Evolutionary conservation across 2,888 invertebrate species (phyloP), one percentile per base, ranked within the genome.

Genomic region (Apamea crenata): DNA sequence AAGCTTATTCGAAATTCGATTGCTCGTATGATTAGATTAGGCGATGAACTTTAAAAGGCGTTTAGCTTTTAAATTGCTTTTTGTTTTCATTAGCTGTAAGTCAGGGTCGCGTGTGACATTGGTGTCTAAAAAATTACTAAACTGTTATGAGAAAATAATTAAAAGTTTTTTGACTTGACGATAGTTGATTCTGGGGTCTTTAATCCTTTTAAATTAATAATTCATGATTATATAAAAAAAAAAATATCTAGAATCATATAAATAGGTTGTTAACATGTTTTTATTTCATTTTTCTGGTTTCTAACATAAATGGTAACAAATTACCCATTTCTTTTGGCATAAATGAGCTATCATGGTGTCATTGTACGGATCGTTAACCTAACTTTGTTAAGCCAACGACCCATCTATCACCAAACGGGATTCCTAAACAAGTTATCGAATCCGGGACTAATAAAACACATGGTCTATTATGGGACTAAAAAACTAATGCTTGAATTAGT

Each of bases 11-110:
- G 10, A 83, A 77, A 66, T 68, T 78, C 36, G 47, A 87, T 79
- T 73, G 32, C 18, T 69, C 50, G 29, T 44, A 68, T 63, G 76
- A 80, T 79, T 82, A 32, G 56, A 79, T 83, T 56, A 84, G 1
- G 63, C 50, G 72, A 67, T 84, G 87, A 79, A 87, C 87, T 84
- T 87, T 84, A 75, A 75, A 86, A 61, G 14, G 53, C 66, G 71
- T 71, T 75, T 47, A 32, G 83, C 29, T 82, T 86, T 74, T 77
- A 74, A 83, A 77, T 86, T 83, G 56, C 47, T 86, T 83, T 75
- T 79, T 74, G n/a, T 85, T 82, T 83, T 69, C 69, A 73, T 76
- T 77, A 82, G 32, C 70, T 71, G 53, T 70, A 66, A 73, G 66
- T 71, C 83, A 86, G 50, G 77, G 83, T 71, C 70, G 2, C 14